phyloP scores from a whole-genome alignment of 2,113 vertebrate species.

The Phoenicopterus ruber region DNA sequence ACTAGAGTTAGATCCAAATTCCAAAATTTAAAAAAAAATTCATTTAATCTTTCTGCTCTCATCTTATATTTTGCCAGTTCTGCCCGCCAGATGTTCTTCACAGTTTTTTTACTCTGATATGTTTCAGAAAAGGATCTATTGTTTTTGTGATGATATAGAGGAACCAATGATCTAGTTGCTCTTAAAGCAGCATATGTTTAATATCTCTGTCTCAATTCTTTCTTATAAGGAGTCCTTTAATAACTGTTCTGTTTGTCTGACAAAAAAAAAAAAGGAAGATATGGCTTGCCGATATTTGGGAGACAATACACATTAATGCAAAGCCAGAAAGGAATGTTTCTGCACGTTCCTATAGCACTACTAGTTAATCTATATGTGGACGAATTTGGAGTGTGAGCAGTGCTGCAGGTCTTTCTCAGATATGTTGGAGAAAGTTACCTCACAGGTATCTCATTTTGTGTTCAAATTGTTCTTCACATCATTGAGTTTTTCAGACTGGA shows the following conservation, averaged over 20 bases:
- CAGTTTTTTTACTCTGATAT: not conserved
- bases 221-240: not conserved
- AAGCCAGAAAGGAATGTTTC: not conserved
- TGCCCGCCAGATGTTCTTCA: fast-evolving
- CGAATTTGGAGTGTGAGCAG: not conserved
- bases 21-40: not conserved
- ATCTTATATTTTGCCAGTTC: not conserved
- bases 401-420: not conserved
- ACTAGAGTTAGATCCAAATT: not conserved
- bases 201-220: not conserved
- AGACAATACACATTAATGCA: not conserved
- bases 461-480: not conserved
- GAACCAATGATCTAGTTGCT: not conserved
- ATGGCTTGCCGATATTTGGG: not conserved
- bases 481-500: not conserved
- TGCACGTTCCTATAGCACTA: not conserved
- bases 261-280: not conserved
- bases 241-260: not conserved
- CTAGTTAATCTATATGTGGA: not conserved
- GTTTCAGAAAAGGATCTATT: not conserved
- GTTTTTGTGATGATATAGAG: not conserved
- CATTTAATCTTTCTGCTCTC: not conserved
- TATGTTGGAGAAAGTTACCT: not conserved
- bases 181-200: not conserved
- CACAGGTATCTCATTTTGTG: not conserved